Conservation (phyloP, 2,888 invertebrate species). For the Agelastica alni region DNA sequence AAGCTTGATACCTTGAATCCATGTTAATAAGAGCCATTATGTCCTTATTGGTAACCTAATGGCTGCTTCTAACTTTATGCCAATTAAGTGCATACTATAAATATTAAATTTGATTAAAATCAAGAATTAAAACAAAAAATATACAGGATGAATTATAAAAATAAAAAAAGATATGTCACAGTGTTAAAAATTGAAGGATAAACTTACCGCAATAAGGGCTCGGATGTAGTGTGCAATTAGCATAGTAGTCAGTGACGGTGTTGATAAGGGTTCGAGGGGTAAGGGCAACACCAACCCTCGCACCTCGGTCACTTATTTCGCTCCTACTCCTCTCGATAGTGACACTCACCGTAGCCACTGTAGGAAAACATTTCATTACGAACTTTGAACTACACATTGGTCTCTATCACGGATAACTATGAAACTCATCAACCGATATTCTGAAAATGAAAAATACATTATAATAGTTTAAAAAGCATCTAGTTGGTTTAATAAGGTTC, state of each 20-base stretch:
- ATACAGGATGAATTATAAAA: too few species aligned
- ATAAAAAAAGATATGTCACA: too few species aligned
- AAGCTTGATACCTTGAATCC: too few species aligned
- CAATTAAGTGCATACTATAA: too few species aligned
- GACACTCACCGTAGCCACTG: slow-evolving; percentile 14
- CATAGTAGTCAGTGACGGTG: slow-evolving; percentile 74
- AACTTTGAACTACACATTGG: slow-evolving; percentile 28
- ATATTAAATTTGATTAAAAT: too few species aligned
- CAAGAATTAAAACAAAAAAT: too few species aligned
- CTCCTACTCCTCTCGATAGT: slow-evolving; percentile 34
- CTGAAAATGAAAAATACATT: slow-evolving; percentile 24
- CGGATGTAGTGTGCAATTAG: slow-evolving; percentile 74
- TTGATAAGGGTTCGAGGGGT: slow-evolving; percentile 60
- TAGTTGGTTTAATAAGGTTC: too few species aligned
- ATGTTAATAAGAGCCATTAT: too few species aligned
- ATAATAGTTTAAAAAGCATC: too few species aligned
- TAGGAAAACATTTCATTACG: slow-evolving; percentile 25
- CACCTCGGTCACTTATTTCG: slow-evolving; percentile 42
- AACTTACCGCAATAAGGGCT: slow-evolving; percentile 77
- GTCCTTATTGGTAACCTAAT: too few species aligned
- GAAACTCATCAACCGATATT: slow-evolving; percentile 25
- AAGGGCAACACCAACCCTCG: slow-evolving; percentile 49
- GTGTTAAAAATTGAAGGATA: too few species aligned
- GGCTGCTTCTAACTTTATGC: too few species aligned
- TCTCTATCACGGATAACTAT: slow-evolving; percentile 14